phyloP scores from a whole-genome alignment of 2,797 vertebrate species.

The Hydrocynus forskahlii region DNA sequence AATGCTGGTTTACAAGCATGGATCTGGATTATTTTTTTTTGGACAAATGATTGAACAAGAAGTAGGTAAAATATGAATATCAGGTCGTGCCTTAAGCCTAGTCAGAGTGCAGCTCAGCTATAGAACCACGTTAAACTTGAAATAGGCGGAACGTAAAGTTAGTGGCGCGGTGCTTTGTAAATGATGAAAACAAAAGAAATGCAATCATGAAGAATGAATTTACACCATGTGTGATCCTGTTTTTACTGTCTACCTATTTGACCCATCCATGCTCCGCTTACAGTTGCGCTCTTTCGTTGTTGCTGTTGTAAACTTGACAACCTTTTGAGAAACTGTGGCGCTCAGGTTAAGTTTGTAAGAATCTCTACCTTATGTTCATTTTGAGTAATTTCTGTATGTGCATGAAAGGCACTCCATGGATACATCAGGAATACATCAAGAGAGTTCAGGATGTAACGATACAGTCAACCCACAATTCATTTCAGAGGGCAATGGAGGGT shows the following conservation, averaged over 20 bases:
- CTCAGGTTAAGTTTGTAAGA: not conserved
- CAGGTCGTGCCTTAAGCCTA: not conserved
- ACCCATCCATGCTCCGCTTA: not conserved
- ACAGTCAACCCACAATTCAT: too few relatives aligned
- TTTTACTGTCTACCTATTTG: slow-evolving; percentile 1
- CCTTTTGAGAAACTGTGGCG: not conserved
- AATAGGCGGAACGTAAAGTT: not conserved
- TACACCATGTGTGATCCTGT: not conserved
- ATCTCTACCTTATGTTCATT: not conserved
- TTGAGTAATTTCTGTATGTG: too few relatives aligned
- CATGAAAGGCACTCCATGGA: too few relatives aligned
- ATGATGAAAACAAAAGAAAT: not conserved
- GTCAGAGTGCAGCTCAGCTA: slow-evolving; percentile 29
- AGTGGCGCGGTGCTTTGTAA: not conserved
- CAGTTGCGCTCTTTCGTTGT: not conserved
- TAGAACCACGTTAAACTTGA: not conserved
- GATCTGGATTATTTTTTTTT: not conserved
- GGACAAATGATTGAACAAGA: slow-evolving; percentile 28
- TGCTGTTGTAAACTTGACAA: not conserved
- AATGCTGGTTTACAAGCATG: not conserved
- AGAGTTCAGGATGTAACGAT: too few relatives aligned
- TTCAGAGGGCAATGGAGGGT: too few relatives aligned
- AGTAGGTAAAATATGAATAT: slow-evolving; percentile 18
- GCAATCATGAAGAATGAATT: not conserved
- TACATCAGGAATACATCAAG: too few relatives aligned